Conservation (phyloP, 2,113 vertebrate genomes). For the Lasiurus cinereus region DNA sequence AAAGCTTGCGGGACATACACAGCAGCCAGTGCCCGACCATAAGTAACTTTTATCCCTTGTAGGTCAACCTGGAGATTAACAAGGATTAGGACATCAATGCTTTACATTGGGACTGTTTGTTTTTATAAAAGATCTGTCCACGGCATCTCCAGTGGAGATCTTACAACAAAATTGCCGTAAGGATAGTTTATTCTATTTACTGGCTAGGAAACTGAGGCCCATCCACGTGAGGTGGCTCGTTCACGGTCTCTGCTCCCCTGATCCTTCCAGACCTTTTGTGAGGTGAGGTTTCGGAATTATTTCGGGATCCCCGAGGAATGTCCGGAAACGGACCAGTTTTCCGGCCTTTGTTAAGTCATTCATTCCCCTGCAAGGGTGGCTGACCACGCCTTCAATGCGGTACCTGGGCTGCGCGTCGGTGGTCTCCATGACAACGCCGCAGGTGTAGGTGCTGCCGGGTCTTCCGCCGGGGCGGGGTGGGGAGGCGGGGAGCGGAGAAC, state of each 20-base stretch:
- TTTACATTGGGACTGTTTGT: background rate
- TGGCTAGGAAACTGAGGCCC: background rate
- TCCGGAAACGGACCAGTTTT: background rate
- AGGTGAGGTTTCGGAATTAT: background rate
- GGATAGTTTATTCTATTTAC: background rate
- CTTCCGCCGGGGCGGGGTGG: fast-evolving
- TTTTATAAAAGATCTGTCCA: slow-evolving; percentile 27
- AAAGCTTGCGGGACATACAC: background rate
- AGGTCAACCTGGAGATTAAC: background rate
- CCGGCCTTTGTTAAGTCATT: slow-evolving; percentile 46
- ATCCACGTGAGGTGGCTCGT: background rate
- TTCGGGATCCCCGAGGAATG: background rate
- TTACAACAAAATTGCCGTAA: background rate
- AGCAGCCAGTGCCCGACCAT: background rate
- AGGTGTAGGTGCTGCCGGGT: fast-evolving
- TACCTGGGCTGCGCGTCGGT: too few species aligned
- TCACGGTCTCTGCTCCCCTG: background rate
- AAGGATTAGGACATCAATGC: background rate
- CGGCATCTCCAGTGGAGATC: background rate
- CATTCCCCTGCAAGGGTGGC: background rate
- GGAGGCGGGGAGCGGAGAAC: too few species aligned
- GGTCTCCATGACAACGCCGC: background rate
- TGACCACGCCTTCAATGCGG: too few species aligned
- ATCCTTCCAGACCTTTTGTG: slow-evolving; percentile 26
- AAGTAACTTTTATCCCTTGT: background rate